Percentiles rank a stretch among this genome's conserved stretches.
These are phyloP conservation scores for Subacronicta megacephala DNA, from an alignment of 2,888 invertebrate species.

Conservation along the genomic window DNA sequence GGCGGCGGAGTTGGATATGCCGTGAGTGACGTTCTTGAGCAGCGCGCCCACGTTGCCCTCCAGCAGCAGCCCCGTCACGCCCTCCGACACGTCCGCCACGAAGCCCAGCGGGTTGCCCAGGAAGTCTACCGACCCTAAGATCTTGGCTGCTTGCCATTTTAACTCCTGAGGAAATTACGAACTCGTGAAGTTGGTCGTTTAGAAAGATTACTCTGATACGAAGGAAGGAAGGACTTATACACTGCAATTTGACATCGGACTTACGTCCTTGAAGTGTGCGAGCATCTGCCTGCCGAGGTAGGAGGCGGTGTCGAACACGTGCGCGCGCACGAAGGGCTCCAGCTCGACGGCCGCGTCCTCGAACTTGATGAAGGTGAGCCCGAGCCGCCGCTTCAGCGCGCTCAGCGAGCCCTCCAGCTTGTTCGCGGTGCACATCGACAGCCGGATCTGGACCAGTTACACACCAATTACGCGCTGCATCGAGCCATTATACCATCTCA, in stretches of 20 bases:
- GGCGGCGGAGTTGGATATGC: slow-evolving; percentile 98
- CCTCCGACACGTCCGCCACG: slow-evolving; percentile 98
- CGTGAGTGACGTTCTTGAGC: slow-evolving; percentile 98
- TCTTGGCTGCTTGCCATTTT: slow-evolving; percentile 98
- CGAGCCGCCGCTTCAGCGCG: slow-evolving; percentile 95
- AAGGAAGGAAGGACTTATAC: no score
- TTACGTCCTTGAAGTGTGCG: slow-evolving; percentile 95
- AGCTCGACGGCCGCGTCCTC: slow-evolving; percentile 98
- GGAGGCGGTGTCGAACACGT: slow-evolving; percentile 97
- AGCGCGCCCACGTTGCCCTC: slow-evolving; percentile 98
- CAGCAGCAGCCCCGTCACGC: slow-evolving; percentile 96
- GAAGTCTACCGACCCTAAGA: slow-evolving; percentile 98
- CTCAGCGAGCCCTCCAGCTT: slow-evolving; percentile 93
- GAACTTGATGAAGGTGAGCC: slow-evolving; percentile 97
- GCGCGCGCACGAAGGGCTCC: slow-evolving; percentile 95
- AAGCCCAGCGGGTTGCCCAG: slow-evolving; percentile 99
- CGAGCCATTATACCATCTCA: neutral
- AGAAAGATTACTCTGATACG: neutral
- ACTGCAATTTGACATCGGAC: slow-evolving; percentile 44
- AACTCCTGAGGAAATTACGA: slow-evolving; percentile 91
- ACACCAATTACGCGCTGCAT: neutral
- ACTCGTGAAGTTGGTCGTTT: neutral
- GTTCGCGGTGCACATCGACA: slow-evolving; percentile 96
- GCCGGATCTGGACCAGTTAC: slow-evolving; percentile 90
- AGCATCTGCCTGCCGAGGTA: slow-evolving; percentile 95